These are phyloP conservation scores for Brachionus asplanchnoidis DNA, from an alignment of 1,140 invertebrate genomes.

Conservation along the genomic window DNA sequence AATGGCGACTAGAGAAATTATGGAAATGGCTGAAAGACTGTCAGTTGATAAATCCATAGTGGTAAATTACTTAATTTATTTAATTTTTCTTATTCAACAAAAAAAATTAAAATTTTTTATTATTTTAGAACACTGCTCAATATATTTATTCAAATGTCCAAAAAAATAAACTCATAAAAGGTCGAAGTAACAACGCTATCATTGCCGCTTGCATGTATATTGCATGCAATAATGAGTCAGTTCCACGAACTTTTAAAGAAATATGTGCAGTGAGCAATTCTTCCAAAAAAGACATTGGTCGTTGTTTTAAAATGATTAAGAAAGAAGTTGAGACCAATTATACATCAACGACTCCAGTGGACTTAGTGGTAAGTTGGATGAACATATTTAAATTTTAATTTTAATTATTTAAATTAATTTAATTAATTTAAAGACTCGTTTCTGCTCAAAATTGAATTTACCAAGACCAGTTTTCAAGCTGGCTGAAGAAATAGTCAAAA, in stretches of 20 bases:
- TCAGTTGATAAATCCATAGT: slow-evolving; percentile 26
- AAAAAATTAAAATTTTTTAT: background rate
- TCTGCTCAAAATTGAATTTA: slow-evolving; percentile 65
- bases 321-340: slow-evolving; percentile 68
- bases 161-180: slow-evolving; percentile 32
- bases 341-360: background rate
- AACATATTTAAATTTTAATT: background rate
- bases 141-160: slow-evolving; percentile 34
- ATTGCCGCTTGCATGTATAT: slow-evolving; percentile 22
- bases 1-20: background rate
- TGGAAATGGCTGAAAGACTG: slow-evolving; percentile 14
- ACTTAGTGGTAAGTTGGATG: background rate
- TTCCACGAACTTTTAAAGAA: slow-evolving; percentile 94
- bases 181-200: background rate
- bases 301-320: slow-evolving; percentile 88
- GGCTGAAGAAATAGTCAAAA: slow-evolving; percentile 93
- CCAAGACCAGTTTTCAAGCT: slow-evolving; percentile 86
- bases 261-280: slow-evolving; percentile 35
- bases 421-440: slow-evolving; percentile 58
- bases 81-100: background rate
- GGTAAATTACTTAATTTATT: background rate
- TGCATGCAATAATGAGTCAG: slow-evolving; percentile 94
- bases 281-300: slow-evolving; percentile 81
- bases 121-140: slow-evolving; percentile 12
- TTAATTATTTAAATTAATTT: slow-evolving; percentile 36